Evolutionary conservation across 2,113 vertebrate species (phyloP), one percentile per base, ranked within the genome.

Genomic region (Eulemur macaco): DNA sequence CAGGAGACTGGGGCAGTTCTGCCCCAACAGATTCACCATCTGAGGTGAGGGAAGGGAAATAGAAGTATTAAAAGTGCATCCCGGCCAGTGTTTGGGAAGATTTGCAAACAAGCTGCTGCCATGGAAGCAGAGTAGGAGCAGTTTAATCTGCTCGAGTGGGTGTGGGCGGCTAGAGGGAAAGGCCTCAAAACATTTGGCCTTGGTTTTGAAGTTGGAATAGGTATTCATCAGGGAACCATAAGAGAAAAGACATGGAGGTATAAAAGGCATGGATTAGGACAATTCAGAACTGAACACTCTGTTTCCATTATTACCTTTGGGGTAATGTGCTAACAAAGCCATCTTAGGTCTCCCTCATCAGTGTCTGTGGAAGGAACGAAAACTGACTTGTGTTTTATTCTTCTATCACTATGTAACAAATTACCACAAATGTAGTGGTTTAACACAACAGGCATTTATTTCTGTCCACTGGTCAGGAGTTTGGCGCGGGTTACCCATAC

Each of bases 11-110:
- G 63, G 37, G 25, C 37, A 34, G 15, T 42, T 81, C 21, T 76
- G 23, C 50, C 69, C 73, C 60, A 27, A 23, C 54, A 54, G 45
- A n/a, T 23, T 56, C 18, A 25, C 6, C 21, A 27, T 23, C 45
- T 25, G 8, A 17, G 45, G 5, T 45, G 31, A 42, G 31, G 23
- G 25, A 37, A 0, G 0, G 18, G 15, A 20, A 11, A 6, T 1
- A 5, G 5, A 31, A 69, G 73, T 11, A 10, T 47, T 27, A 52
- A 5, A 6, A 5, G 14, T n/a, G 29, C 12, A 5, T 34, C 25
- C 15, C 2, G 34, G 83, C 54, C 34, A 6, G 29, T 27, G n/a
- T 42, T 64, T 31, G 8, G 37, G 47, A 23, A 89, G 29, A 54
- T 77, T 47, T 15, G 12, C 13, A 87, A 68, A 39, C 10, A 66